Percentiles rank a stretch among this genome's conserved stretches.
These are phyloP conservation scores for Caenorhabditis inopinata DNA, from an alignment of 1,140 invertebrate species.

Conservation along the genomic window DNA sequence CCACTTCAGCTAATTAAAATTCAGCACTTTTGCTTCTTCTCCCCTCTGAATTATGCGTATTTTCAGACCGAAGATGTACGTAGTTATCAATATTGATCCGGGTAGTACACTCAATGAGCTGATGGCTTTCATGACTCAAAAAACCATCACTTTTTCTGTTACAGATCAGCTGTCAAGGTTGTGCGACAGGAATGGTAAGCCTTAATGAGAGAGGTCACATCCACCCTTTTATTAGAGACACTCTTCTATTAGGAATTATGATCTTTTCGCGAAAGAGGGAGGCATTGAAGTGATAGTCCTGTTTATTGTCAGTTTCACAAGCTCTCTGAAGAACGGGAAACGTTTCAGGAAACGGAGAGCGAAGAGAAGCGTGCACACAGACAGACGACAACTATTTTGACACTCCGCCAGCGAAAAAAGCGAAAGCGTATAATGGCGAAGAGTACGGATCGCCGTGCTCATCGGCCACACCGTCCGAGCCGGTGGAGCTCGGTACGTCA, in stretches of 20 bases:
- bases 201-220: too few species aligned
- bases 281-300: too few species aligned
- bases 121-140: conserved; percentile 22
- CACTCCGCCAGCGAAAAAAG: neutral
- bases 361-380: neutral
- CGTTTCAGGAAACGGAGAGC: neutral
- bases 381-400: neutral
- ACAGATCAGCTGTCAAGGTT: neutral
- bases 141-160: conserved; percentile 1
- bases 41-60: neutral
- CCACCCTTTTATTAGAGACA: too few species aligned
- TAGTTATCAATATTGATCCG: conserved; percentile 7
- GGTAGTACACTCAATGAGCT: neutral
- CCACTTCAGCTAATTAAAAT: neutral
- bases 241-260: too few species aligned
- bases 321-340: too few species aligned
- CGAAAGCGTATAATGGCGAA: neutral
- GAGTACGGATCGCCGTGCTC: neutral
- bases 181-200: neutral
- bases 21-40: neutral
- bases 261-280: too few species aligned
- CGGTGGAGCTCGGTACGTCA: neutral
- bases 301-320: too few species aligned
- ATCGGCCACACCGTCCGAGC: neutral
- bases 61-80: conserved; percentile 3